These are phyloP conservation scores for Gryllus longicercus DNA, from an alignment of 2,888 invertebrate species.

Conservation along the genomic window DNA sequence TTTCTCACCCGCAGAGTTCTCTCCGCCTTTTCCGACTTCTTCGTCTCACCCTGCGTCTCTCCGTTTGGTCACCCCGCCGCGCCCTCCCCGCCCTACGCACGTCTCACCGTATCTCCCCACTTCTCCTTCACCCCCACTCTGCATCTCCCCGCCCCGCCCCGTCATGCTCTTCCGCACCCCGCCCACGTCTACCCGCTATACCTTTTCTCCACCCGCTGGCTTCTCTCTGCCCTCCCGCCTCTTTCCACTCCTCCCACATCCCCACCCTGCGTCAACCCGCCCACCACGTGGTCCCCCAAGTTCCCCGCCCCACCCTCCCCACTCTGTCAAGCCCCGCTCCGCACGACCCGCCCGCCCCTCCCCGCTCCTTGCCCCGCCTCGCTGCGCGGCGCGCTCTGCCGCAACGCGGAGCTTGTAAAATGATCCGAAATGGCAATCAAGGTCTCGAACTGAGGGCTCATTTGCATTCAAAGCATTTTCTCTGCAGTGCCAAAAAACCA, in stretches of 20 bases:
- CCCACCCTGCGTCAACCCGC: neutral
- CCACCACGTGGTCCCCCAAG: too few relatives aligned
- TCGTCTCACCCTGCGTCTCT: neutral
- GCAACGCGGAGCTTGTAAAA: neutral
- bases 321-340: too few relatives aligned
- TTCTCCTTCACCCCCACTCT: too few relatives aligned
- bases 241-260: neutral
- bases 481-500: conserved; percentile 6
- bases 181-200: neutral
- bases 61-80: neutral
- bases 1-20: neutral
- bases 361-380: too few relatives aligned
- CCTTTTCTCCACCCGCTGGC: neutral
- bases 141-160: too few relatives aligned
- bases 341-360: too few relatives aligned
- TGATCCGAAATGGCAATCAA: neutral
- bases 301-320: too few relatives aligned
- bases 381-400: too few relatives aligned
- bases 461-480: conserved; percentile 17
- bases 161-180: too few relatives aligned
- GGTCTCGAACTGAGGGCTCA: neutral
- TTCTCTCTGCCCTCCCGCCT: neutral
- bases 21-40: neutral
- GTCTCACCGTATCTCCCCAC: too few relatives aligned
- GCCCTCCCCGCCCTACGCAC: neutral